These are phyloP conservation scores for Trigoniulus corallinus DNA, from an alignment of 1,140 invertebrate genomes.

Conservation along the genomic window DNA sequence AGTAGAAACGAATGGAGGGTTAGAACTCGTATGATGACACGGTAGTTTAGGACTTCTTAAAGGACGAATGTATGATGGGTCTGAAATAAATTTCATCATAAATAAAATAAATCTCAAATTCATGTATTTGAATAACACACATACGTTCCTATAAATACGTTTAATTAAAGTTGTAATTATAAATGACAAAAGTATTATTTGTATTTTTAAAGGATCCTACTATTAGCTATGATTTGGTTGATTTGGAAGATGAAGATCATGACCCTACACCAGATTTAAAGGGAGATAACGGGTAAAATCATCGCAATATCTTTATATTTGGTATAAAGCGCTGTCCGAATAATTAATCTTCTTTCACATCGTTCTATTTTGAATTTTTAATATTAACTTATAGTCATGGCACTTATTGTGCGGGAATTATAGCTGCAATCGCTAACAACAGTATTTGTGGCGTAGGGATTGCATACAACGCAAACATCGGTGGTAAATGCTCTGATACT, in stretches of 20 bases:
- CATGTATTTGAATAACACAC: too few species aligned
- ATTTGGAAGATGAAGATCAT: conserved; percentile 15
- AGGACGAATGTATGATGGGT: too few species aligned
- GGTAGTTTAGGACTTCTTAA: too few species aligned
- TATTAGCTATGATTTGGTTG: conserved; percentile 30
- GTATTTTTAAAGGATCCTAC: too few species aligned
- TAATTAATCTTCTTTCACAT: neutral
- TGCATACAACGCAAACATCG: conserved; percentile 21
- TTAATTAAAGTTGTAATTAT: too few species aligned
- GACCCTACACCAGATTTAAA: conserved; percentile 27
- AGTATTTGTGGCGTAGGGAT: conserved; percentile 23
- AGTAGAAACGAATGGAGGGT: too few species aligned
- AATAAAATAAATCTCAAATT: too few species aligned
- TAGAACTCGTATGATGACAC: too few species aligned
- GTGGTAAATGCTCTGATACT: conserved; percentile 14
- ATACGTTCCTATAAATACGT: too few species aligned
- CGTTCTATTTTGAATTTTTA: neutral
- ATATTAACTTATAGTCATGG: conserved; percentile 17
- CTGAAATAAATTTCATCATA: too few species aligned
- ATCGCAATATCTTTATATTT: neutral
- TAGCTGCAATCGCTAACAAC: conserved; percentile 22
- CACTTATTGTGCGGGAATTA: conserved; percentile 22
- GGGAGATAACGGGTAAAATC: conserved; percentile 21
- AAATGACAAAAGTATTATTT: too few species aligned
- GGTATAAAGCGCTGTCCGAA: neutral